Base-by-base conservation (phyloP, 2,888 invertebrate genomes). In the Ormyrus labotus region DNA sequence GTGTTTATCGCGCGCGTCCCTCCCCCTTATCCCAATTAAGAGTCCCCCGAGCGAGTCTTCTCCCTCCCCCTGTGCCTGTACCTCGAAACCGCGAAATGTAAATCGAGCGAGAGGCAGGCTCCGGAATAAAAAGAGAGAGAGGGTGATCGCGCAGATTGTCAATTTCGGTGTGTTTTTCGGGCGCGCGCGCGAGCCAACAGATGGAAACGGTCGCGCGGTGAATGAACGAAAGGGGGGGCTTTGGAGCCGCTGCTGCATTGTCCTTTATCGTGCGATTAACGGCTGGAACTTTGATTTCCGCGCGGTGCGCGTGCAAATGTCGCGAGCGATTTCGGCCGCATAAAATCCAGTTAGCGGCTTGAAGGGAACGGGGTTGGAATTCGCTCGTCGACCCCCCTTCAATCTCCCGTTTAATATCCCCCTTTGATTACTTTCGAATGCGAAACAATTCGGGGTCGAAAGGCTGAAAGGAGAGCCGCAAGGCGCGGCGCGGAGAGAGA, bases 291-390 rank as follows among this genome's bases (percentile, higher is more conserved):
- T 73, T 73, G 73, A 79, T 79, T 79, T 73, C 73, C 68, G 55
- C 50, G 34, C 13, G 13, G 13, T 13, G 13, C 13, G 50, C 19
- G 67, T 57, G 48, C 53, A 47, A 68, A 55, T 51, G 61, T 64
- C 19, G 64, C 60, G 53, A 75, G 34, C 47, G 75, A 51, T 75
- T 75, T 75, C 61, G 50, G 34, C 7, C 19, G 69, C 58, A 47
- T 69, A 61, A 73, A 79, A 79, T 79, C 68, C 68, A 67, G 68
- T 78, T 73, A 78, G 71, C 68, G 78, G 83, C 75, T 75, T 70
- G 77, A 77, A 74, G 81, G 71, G 63, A 57, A 73, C 51, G 47
- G 50, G 51, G 13, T 13, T 13, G 19, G 19, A 19, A 19, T 19
- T 19, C 61, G 34, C 53, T 50, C 11, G 47, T 45, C 63, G 51